A percentile compares a stretch with the other conserved stretches of the same genome.
These are phyloP conservation scores for Parauchenoglanis punctatus DNA, from an alignment of 2,797 vertebrate species.

Conservation along the genomic window DNA sequence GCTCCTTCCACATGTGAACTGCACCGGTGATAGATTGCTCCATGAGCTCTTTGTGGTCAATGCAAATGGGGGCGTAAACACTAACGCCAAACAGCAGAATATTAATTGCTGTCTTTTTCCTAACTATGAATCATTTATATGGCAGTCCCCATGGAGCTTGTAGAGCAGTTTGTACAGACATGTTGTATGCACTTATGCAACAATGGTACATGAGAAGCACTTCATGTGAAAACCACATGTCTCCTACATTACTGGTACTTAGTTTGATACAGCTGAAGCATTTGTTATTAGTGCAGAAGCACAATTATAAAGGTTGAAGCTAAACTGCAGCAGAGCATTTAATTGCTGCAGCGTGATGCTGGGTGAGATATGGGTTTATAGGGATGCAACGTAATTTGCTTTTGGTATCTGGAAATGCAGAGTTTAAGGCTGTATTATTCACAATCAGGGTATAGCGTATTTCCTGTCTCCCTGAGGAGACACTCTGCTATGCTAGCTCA, in stretches of 20 bases:
- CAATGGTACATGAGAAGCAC: conserved; percentile 30
- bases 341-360: conserved; percentile 30
- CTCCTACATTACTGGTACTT: conserved; percentile 7
- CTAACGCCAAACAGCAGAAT: conserved; percentile 53
- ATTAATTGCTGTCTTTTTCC: conserved; percentile 57
- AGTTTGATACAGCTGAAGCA: conserved; percentile 6
- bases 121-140: conserved; percentile 60
- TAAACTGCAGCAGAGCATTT: conserved; percentile 30
- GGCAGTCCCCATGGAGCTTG: conserved; percentile 38
- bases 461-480: neutral
- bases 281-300: conserved; percentile 28
- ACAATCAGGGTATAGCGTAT: neutral
- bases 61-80: conserved; percentile 55
- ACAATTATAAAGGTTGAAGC: conserved; percentile 17
- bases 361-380: conserved; percentile 18
- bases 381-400: conserved; percentile 19
- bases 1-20: conserved; percentile 38
- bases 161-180: conserved; percentile 41
- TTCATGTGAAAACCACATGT: conserved; percentile 3
- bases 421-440: conserved; percentile 10
- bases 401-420: conserved; percentile 12
- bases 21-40: conserved; percentile 51
- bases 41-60: conserved; percentile 46
- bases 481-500: neutral
- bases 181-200: conserved; percentile 40